Evolutionary conservation across 2,797 vertebrate species (phyloP).

Genomic region (Hydrolagus colliei): DNA sequence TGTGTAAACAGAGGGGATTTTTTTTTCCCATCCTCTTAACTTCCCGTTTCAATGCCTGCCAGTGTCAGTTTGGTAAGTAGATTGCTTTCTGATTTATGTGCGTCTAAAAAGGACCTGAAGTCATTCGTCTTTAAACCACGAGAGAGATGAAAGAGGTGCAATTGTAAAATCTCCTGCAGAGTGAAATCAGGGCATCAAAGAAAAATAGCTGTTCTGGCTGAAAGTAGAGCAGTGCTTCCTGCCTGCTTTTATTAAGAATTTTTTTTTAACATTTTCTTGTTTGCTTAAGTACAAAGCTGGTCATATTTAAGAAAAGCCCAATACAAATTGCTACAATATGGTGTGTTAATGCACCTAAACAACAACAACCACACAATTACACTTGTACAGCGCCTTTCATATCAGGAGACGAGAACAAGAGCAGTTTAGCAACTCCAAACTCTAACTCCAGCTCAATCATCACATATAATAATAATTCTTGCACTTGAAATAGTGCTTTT

Average conservation of each 20-base stretch:
- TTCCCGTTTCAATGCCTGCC: conserved; percentile 48
- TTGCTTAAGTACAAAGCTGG: not conserved
- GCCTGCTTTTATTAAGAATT: conserved; percentile 48
- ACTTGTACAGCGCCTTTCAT: too few species aligned
- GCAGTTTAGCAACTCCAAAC: too few species aligned
- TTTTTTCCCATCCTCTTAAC: conserved; percentile 52
- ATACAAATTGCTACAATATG: conserved; percentile 5
- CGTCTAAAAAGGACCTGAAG: conserved; percentile 55
- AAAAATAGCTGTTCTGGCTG: conserved; percentile 55
- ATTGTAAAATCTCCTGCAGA: conserved; percentile 55
- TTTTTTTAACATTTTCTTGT: not conserved
- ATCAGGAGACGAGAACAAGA: too few species aligned
- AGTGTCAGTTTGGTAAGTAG: conserved; percentile 56
- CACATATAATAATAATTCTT: too few species aligned
- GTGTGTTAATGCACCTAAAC: not conserved
- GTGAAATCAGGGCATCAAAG: conserved; percentile 57
- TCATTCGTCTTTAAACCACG: conserved; percentile 64
- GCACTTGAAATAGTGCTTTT: too few species aligned
- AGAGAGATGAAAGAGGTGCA: conserved; percentile 56
- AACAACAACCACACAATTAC: too few species aligned
- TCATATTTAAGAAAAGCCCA: not conserved
- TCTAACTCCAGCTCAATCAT: too few species aligned
- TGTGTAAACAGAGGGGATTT: conserved; percentile 47
- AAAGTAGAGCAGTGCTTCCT: conserved; percentile 46
- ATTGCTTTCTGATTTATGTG: conserved; percentile 65